phyloP scores from a whole-genome alignment of 64 coral and sea anemone species.

The Catalaphyllia jardinei region DNA sequence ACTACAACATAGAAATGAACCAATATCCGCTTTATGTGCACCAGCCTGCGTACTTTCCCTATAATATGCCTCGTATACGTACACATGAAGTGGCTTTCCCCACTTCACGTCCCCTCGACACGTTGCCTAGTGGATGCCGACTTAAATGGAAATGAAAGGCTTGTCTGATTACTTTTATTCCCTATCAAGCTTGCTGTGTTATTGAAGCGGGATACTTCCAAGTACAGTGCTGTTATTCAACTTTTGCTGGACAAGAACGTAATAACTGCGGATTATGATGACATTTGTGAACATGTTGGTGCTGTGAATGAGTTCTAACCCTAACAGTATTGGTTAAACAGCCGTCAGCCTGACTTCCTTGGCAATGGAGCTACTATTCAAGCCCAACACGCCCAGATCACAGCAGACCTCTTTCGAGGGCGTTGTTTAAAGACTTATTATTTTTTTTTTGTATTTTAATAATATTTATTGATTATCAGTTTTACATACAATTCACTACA shows the following conservation, averaged over 20 bases:
- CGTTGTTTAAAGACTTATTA: too few relatives aligned
- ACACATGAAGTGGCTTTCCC: too few relatives aligned
- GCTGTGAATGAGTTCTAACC: constrained; percentile 34
- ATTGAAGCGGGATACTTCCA: constrained; percentile 69
- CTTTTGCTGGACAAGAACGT: constrained; percentile 77
- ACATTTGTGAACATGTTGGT: constrained; percentile 86
- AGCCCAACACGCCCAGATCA: neutral
- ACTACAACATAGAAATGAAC: too few relatives aligned
- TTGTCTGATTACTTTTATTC: neutral
- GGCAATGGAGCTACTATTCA: neutral
- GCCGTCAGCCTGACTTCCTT: neutral
- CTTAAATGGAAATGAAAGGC: neutral
- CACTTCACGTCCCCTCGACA: neutral
- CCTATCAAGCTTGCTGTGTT: constrained; percentile 51
- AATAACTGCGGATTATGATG: constrained; percentile 79
- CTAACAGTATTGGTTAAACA: neutral
- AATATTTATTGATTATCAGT: too few relatives aligned
- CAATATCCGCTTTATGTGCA: too few relatives aligned
- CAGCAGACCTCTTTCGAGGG: neutral
- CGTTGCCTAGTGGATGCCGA: too few relatives aligned
- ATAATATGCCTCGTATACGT: too few relatives aligned
- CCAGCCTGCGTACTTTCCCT: too few relatives aligned
- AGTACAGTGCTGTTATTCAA: constrained; percentile 80
- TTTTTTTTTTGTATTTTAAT: too few relatives aligned
- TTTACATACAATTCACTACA: too few relatives aligned